These are phyloP conservation scores for Spodoptera frugiperda DNA, from an alignment of 1,140 invertebrate genomes.

Conservation along the genomic window DNA sequence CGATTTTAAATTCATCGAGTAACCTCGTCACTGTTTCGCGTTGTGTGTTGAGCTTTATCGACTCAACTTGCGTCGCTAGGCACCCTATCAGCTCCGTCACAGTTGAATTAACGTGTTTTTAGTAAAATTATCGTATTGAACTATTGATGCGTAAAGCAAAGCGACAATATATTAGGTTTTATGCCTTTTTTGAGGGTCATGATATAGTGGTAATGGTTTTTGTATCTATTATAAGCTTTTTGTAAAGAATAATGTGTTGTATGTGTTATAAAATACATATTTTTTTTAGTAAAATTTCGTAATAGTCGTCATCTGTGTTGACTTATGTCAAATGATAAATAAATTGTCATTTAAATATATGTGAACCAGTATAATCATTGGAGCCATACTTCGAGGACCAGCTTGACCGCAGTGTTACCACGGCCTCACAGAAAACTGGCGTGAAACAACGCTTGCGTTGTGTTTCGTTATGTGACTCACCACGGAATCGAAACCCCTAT, in stretches of 20 bases:
- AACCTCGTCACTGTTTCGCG: background rate
- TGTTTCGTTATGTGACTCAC: too few species aligned
- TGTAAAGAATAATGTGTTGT: background rate
- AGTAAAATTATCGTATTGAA: slow-evolving; percentile 32
- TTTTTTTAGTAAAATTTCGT: background rate
- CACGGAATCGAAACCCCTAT: too few species aligned
- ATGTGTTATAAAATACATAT: too few species aligned
- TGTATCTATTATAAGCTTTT: background rate
- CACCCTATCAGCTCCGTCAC: slow-evolving; percentile 59
- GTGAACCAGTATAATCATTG: too few species aligned
- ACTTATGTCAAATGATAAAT: too few species aligned
- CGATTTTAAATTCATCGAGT: background rate
- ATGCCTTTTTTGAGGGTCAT: slow-evolving; percentile 15
- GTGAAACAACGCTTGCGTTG: too few species aligned
- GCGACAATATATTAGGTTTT: slow-evolving; percentile 37
- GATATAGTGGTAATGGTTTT: background rate
- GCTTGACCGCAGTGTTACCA: too few species aligned
- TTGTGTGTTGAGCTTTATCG: slow-evolving; percentile 59
- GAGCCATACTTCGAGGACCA: too few species aligned
- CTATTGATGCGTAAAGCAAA: slow-evolving; percentile 36
- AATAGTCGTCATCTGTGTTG: too few species aligned
- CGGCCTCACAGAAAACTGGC: too few species aligned
- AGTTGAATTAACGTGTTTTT: slow-evolving; percentile 71
- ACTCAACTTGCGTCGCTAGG: slow-evolving; percentile 71
- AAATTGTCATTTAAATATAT: too few species aligned